These are phyloP conservation scores for Phalera bucephala DNA, from an alignment of 2,888 invertebrate species.

Conservation along the genomic window DNA sequence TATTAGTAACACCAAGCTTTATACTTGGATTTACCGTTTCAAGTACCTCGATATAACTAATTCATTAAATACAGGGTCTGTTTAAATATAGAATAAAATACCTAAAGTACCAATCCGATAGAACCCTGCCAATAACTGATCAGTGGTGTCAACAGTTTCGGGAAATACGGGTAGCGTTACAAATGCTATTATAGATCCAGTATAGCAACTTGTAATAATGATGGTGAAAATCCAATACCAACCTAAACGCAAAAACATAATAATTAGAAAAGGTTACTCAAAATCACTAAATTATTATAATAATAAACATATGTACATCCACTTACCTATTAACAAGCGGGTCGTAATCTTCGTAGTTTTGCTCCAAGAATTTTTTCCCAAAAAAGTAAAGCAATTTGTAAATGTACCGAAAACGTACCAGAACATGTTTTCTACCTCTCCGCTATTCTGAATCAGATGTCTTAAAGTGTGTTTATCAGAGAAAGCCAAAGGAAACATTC, in stretches of 20 bases:
- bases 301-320: too few species aligned
- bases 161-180: slow-evolving; percentile 91
- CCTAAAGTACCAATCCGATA: slow-evolving; percentile 89
- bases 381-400: slow-evolving; percentile 90
- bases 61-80: too few species aligned
- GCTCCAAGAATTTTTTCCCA: slow-evolving; percentile 87
- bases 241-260: slow-evolving; percentile 61
- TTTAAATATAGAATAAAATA: too few species aligned
- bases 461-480: slow-evolving; percentile 87
- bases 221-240: slow-evolving; percentile 94
- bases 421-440: slow-evolving; percentile 92
- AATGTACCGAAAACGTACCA: slow-evolving; percentile 95
- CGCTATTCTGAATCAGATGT: slow-evolving; percentile 86
- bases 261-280: neutral
- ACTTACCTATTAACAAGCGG: slow-evolving; percentile 87
- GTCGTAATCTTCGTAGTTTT: slow-evolving; percentile 87
- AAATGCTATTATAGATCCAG: slow-evolving; percentile 92
- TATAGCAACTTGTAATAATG: slow-evolving; percentile 92
- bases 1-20: too few species aligned
- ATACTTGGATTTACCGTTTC: too few species aligned
- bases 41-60: too few species aligned
- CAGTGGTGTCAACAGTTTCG: slow-evolving; percentile 86
- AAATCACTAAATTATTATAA: too few species aligned
- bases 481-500: slow-evolving; percentile 88
- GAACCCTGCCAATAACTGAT: slow-evolving; percentile 85